These are phyloP conservation scores for Sebastes taczanowskii DNA, from an alignment of 2,797 vertebrate genomes.

Conservation along the genomic window DNA sequence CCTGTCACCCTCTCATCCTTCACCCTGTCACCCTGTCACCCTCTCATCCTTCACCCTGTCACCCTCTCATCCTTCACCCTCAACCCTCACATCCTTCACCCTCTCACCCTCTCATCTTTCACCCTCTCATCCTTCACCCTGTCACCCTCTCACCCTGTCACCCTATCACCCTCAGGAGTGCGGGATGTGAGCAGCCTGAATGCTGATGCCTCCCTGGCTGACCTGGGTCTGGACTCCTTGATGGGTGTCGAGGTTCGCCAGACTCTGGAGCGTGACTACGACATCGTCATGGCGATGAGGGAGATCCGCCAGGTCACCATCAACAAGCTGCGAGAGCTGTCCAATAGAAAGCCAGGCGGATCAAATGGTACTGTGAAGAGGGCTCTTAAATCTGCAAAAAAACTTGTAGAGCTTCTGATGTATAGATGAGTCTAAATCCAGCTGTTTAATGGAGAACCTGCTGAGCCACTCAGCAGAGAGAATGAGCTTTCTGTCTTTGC, in stretches of 20 bases:
- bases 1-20: no score
- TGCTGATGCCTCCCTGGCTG: conserved; percentile 88
- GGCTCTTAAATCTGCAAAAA: neutral
- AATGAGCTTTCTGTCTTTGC: neutral
- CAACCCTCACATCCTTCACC: no score
- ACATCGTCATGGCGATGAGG: conserved; percentile 91
- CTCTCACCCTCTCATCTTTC: no score
- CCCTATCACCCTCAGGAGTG: conserved; percentile 76
- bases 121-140: no score
- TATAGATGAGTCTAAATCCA: neutral
- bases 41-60: no score
- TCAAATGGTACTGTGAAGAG: conserved; percentile 70
- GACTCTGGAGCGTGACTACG: conserved; percentile 91
- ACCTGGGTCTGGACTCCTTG: conserved; percentile 94
- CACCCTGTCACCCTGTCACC: no score
- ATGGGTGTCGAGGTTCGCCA: conserved; percentile 99
- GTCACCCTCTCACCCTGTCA: no score
- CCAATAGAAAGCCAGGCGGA: conserved; percentile 67
- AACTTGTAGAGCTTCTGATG: neutral
- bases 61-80: no score
- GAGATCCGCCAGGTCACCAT: conserved; percentile 93
- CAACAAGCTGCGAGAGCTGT: conserved; percentile 88
- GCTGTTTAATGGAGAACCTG: neutral
- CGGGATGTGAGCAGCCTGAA: conserved; percentile 88
- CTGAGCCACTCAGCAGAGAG: neutral